These are phyloP conservation scores for Maniola jurtina DNA, from an alignment of 1,140 invertebrate genomes.

Conservation along the genomic window DNA sequence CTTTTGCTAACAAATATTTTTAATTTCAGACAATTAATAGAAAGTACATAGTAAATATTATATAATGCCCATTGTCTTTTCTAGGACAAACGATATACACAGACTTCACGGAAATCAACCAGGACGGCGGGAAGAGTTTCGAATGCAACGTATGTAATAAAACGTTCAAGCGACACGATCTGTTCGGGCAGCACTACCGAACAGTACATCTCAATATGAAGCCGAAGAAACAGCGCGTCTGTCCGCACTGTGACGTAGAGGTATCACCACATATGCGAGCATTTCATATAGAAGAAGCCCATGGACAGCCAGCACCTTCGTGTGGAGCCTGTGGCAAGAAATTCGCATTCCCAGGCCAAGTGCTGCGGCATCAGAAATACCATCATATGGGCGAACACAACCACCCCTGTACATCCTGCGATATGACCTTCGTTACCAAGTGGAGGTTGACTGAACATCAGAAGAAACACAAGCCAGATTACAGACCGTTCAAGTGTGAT, in stretches of 20 bases:
- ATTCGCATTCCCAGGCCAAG: conserved; percentile 37
- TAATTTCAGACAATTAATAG: no score
- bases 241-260: conserved; percentile 37
- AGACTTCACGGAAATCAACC: conserved; percentile 10
- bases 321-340: conserved; percentile 48
- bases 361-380: conserved; percentile 39
- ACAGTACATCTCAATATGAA: conserved; percentile 35
- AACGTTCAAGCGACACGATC: conserved; percentile 13
- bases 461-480: conserved; percentile 73
- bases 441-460: conserved; percentile 68
- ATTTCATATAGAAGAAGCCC: conserved; percentile 45
- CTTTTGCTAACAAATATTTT: no score
- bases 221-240: conserved; percentile 20
- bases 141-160: conserved; percentile 24
- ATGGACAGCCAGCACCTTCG: conserved; percentile 40
- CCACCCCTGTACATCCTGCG: conserved; percentile 54
- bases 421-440: conserved; percentile 44
- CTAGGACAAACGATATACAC: background rate
- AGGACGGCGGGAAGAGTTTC: conserved; percentile 20
- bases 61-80: background rate
- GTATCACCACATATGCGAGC: conserved; percentile 32
- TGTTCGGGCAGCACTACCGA: conserved; percentile 29
- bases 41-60: no score
- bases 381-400: conserved; percentile 52
- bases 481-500: conserved; percentile 26